A percentile compares a stretch with the other conserved stretches of the same genome.
Evolutionary conservation across 1,140 invertebrate species (phyloP).

Genomic region (Argopecten irradians): DNA sequence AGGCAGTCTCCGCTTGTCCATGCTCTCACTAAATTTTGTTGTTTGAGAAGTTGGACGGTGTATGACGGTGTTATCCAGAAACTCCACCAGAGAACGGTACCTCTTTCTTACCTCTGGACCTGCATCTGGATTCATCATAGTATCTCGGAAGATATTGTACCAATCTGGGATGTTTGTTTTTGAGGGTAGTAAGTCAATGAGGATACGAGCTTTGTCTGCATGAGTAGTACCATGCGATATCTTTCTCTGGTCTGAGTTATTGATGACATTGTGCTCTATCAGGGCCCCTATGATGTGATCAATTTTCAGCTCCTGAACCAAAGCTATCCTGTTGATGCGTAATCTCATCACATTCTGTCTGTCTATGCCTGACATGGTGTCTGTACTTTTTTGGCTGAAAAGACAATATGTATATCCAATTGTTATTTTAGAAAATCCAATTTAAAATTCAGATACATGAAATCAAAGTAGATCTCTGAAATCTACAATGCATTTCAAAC

Average conservation of each 20-base stretch:
- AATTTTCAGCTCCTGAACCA: constrained; percentile 72
- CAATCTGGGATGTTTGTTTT: constrained; percentile 67
- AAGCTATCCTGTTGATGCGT: constrained; percentile 72
- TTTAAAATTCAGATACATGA: constrained; percentile 47
- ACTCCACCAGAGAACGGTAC: constrained; percentile 72
- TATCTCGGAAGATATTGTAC: constrained; percentile 69
- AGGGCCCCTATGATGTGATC: constrained; percentile 69
- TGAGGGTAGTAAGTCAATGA: constrained; percentile 71
- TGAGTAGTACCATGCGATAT: constrained; percentile 65
- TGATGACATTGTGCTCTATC: constrained; percentile 60
- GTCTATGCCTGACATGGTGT: constrained; percentile 59
- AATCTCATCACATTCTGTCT: constrained; percentile 72
- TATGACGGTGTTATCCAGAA: constrained; percentile 74
- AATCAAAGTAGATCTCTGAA: constrained; percentile 7
- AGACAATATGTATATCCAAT: not conserved
- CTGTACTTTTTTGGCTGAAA: constrained; percentile 46
- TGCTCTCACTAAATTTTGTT: constrained; percentile 56
- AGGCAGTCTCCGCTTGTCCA: constrained; percentile 53
- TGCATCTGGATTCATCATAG: constrained; percentile 64
- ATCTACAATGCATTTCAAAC: constrained; percentile 48
- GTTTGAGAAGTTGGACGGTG: constrained; percentile 63
- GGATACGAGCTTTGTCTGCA: constrained; percentile 67
- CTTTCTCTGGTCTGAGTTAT: constrained; percentile 61
- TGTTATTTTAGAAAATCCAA: not conserved
- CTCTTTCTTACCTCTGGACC: constrained; percentile 61